A percentile compares a stretch with the other conserved stretches of the same genome.
phyloP scores from a whole-genome alignment of 2,797 vertebrate genomes.

The Sandelia bainsii region DNA sequence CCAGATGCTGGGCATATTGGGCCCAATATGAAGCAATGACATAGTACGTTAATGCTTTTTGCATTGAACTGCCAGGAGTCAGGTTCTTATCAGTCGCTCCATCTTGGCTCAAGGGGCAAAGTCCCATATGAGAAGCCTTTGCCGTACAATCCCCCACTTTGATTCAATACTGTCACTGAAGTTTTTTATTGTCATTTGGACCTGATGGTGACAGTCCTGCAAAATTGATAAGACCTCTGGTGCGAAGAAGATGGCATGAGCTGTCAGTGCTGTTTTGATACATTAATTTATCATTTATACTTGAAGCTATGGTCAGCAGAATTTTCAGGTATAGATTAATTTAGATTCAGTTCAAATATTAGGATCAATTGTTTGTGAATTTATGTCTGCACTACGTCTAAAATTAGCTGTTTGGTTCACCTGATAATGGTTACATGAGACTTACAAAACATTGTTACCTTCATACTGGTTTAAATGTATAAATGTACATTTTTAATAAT shows the following conservation, averaged over 20 bases:
- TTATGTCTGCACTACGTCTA: background rate
- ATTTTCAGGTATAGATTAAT: slow-evolving; percentile 18
- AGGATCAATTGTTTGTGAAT: background rate
- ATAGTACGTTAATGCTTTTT: slow-evolving; percentile 72
- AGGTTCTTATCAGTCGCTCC: slow-evolving; percentile 55
- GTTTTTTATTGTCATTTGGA: slow-evolving; percentile 66
- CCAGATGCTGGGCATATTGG: slow-evolving; percentile 46
- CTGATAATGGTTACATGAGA: background rate
- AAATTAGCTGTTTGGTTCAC: background rate
- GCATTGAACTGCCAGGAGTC: slow-evolving; percentile 64
- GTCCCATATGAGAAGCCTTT: slow-evolving; percentile 53
- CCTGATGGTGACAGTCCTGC: slow-evolving; percentile 57
- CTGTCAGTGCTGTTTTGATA: slow-evolving; percentile 29
- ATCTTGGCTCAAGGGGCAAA: slow-evolving; percentile 51
- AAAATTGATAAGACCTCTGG: slow-evolving; percentile 64
- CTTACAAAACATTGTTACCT: background rate
- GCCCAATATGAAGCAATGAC: slow-evolving; percentile 57
- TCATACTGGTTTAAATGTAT: background rate
- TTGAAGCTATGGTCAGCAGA: slow-evolving; percentile 6
- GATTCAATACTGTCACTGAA: slow-evolving; percentile 60
- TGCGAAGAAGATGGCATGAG: slow-evolving; percentile 42
- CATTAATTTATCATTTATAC: slow-evolving; percentile 43
- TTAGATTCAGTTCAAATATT: slow-evolving; percentile 7
- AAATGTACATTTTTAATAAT: slow-evolving; percentile 3
- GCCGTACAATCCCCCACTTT: slow-evolving; percentile 58